These are phyloP conservation scores for Cassiopea andromeda DNA, from an alignment of 30 jellyfish, hydroid and myxozoan genomes.

Conservation along the genomic window DNA sequence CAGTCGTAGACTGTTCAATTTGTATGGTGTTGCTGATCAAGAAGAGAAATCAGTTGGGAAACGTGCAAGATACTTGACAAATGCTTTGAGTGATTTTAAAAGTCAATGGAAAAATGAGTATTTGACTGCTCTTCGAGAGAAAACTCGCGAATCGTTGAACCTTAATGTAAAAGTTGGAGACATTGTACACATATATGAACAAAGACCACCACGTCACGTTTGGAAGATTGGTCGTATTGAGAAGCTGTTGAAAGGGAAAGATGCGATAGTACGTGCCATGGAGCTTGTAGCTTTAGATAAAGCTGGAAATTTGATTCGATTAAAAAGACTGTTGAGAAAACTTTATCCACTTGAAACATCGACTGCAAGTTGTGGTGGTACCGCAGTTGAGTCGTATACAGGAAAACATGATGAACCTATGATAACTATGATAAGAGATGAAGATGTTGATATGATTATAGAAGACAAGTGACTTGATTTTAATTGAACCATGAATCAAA, in stretches of 20 bases:
- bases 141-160: neutral
- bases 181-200: neutral
- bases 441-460: neutral
- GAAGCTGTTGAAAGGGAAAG: too few relatives aligned
- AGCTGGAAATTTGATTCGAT: too few relatives aligned
- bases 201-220: neutral
- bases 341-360: neutral
- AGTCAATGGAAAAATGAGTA: conserved; percentile 4
- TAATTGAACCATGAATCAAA: neutral
- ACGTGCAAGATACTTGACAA: neutral
- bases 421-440: conserved; percentile 1
- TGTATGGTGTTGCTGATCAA: neutral
- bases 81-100: neutral
- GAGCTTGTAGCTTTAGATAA: too few relatives aligned
- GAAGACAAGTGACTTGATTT: neutral
- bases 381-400: neutral
- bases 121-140: conserved; percentile 17
- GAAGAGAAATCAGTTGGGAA: neutral
- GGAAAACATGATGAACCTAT: neutral
- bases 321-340: neutral
- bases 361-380: neutral
- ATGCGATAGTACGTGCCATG: too few relatives aligned
- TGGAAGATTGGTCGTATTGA: neutral
- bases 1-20: conserved; percentile 5
- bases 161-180: neutral